phyloP scores from a whole-genome alignment of 2,797 vertebrate species.

The Xenops minutus region DNA sequence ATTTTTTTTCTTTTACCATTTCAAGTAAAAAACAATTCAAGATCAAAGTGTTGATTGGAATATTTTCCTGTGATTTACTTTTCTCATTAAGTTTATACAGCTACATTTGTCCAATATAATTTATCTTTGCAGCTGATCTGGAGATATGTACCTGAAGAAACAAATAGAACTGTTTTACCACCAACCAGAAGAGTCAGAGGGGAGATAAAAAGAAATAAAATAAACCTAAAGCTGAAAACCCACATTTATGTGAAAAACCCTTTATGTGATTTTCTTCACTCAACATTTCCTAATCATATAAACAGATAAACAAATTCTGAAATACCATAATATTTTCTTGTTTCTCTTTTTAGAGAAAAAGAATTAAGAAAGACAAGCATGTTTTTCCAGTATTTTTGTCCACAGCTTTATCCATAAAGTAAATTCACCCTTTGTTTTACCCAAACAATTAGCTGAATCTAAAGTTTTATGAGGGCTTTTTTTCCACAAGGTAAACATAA shows the following conservation, averaged over 20 bases:
- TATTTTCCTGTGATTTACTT: neutral
- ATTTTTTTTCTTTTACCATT: neutral
- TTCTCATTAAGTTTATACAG: neutral
- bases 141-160: neutral
- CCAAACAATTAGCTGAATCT: neutral
- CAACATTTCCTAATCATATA: neutral
- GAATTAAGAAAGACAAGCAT: neutral
- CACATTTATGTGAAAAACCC: neutral
- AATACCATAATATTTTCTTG: neutral
- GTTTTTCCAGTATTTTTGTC: neutral
- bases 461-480: neutral
- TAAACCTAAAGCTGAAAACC: accelerated
- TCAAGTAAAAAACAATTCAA: neutral
- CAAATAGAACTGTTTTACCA: neutral
- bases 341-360: neutral
- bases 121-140: neutral
- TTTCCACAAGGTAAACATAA: neutral
- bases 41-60: neutral
- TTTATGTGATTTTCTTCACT: neutral
- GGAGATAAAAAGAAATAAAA: accelerated
- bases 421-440: neutral
- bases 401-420: neutral
- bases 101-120: neutral
- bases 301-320: neutral
- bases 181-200: neutral